These are phyloP conservation scores for Antheraea assamensis DNA, from an alignment of 2,888 invertebrate genomes.

Conservation along the genomic window DNA sequence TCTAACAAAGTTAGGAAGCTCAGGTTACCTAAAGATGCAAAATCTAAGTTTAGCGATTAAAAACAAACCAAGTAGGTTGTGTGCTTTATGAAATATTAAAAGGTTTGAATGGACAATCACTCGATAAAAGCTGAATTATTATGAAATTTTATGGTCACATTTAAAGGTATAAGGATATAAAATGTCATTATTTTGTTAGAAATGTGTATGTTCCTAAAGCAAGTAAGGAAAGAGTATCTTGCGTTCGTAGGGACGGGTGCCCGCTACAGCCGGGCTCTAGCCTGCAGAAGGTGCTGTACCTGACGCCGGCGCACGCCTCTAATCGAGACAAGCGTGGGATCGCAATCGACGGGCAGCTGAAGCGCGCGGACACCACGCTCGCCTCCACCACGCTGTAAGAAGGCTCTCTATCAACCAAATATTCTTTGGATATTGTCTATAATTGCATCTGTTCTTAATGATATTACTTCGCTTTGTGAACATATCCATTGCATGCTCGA, in stretches of 20 bases:
- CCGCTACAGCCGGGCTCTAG: slow-evolving; percentile 93
- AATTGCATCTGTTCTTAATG: neutral
- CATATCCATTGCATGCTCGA: too few relatives aligned
- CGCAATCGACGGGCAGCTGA: slow-evolving; percentile 95
- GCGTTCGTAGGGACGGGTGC: slow-evolving; percentile 88
- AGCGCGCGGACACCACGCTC: slow-evolving; percentile 90
- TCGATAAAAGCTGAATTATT: too few relatives aligned
- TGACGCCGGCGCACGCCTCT: slow-evolving; percentile 88
- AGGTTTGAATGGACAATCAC: neutral
- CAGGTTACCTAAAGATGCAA: too few relatives aligned
- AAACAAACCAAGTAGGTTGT: too few relatives aligned
- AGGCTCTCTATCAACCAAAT: neutral
- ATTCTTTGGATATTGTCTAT: neutral
- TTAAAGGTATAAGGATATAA: too few relatives aligned
- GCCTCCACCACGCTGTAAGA: slow-evolving; percentile 96
- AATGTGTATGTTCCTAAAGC: neutral
- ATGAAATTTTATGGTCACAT: too few relatives aligned
- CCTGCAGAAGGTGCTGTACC: slow-evolving; percentile 93
- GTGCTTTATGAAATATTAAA: neutral
- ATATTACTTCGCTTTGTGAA: too few relatives aligned
- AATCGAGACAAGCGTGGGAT: slow-evolving; percentile 94
- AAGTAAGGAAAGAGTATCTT: neutral
- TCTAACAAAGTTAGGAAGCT: neutral
- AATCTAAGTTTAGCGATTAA: too few relatives aligned
- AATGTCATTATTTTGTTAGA: too few relatives aligned